Evolutionary conservation across 1,140 invertebrate genomes (phyloP), one percentile per base, ranked within the genome.

Genomic region (Dendroctonus ponderosae): DNA sequence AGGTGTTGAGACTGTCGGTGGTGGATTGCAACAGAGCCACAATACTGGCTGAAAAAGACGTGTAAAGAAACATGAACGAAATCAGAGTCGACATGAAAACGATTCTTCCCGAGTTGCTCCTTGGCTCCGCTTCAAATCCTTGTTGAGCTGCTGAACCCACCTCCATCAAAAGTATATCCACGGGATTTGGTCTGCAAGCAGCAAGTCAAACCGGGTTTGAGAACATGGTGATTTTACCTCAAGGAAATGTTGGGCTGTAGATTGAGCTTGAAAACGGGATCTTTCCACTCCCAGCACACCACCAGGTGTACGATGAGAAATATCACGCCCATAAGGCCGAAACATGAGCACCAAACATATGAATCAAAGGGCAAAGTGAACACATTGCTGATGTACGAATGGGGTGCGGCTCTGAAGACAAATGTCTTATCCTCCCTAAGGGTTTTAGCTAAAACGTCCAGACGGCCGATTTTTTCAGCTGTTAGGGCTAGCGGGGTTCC

Each of bases 321-420:
- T 12, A 71, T 67, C 6, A 72, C 37, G 2, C 9, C 65, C 11
- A 70, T 40, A 46, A 72, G 59, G n/a, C 65, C 51, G 40, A 75
- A 71, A 62, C 69, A 66, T 38, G 43, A 39, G 58, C 69, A 71
- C 73, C 73, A 75, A 39, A 75, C 73, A 9, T 62, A 49, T 8
- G 53, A 76, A 56, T 80, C 76, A 69, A 88, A 88, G 0, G 86
- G 85, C 40, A 86, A 68, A 7, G 80, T 70, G 67, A 87, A 88
- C 39, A 88, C 79, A 71, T 88, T 87, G 61, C 80, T 84, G 8
- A 86, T 82, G 62, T 83, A 85, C 0, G 86, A 87, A 15, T 87
- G 74, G 51, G 86, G 83, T 5, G 86, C 85, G 70, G 83, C 82
- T 41, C 82, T 81, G 69, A 87, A 87, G n/a, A 87, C 80, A 72